A percentile compares a stretch with the other conserved stretches of the same genome.
phyloP scores from a whole-genome alignment of 2,888 invertebrate genomes.

The Caenorhabditis macrosperma region DNA sequence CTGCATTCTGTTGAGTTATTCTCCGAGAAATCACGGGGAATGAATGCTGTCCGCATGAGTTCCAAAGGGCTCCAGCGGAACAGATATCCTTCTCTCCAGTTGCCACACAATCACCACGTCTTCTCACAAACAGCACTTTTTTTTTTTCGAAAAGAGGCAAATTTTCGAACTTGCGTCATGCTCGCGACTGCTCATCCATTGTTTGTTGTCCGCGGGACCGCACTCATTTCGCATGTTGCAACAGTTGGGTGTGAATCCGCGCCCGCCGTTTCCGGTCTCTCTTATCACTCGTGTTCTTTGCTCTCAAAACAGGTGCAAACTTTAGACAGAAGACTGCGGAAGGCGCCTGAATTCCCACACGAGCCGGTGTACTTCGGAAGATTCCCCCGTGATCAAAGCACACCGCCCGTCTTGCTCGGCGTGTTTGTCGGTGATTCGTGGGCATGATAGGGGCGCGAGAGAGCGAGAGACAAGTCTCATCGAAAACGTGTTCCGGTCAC shows the following conservation, averaged over 20 bases:
- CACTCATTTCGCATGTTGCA: constrained; percentile 39
- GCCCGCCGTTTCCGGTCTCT: constrained; percentile 35
- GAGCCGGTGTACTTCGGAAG: background rate
- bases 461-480: constrained; percentile 11
- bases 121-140: background rate
- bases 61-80: too few species aligned
- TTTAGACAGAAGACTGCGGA: background rate
- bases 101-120: background rate
- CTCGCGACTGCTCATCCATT: constrained; percentile 25
- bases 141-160: constrained; percentile 18
- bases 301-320: constrained; percentile 44
- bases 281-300: constrained; percentile 50
- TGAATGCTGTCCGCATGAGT: too few species aligned
- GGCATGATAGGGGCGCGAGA: background rate
- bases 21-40: too few species aligned
- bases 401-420: background rate
- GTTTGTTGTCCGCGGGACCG: constrained; percentile 13
- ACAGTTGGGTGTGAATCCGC: constrained; percentile 54
- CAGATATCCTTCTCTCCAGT: background rate
- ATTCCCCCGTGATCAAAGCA: background rate
- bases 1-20: too few species aligned
- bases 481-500: constrained; percentile 50
- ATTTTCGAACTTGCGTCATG: constrained; percentile 44
- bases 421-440: constrained; percentile 16
- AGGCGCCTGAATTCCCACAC: too few species aligned